Evolutionary conservation across 2,888 invertebrate genomes (phyloP), one percentile per base, ranked within the genome.

Genomic region (Athrips mouffetella): DNA sequence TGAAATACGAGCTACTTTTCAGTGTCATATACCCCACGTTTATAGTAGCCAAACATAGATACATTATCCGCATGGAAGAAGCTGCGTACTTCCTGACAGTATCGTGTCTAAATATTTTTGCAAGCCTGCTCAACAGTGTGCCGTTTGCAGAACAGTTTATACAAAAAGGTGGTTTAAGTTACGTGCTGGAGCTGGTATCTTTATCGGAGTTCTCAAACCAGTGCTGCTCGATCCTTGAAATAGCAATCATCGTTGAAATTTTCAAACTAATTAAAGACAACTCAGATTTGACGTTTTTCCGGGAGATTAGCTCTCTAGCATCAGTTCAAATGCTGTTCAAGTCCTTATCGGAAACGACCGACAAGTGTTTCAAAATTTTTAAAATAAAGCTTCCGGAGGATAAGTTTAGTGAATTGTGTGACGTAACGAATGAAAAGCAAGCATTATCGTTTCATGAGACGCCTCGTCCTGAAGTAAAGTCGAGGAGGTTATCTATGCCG

Each of bases 21-120:
- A 83, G 87, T 45, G 91, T 92, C 0, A 90, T 92, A 45, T 91
- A 91, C 61, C 91, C 92, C 0, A 90, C 89, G 0, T 91, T 92
- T 57, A 75, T 91, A 8, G 89, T 85, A 5, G 86, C 90, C 0
- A 90, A 90, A 57, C 80, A 80, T 41, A 67, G 80, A 48, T 91
- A 89, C 57, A 79, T 84, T 13, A 83, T 83, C 35, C 71, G 79
- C 2, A 71, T 79, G 49, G 82, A 81, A 13, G 87, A 89, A n/a
- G 70, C 83, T 0, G 84, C 90, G 0, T 90, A 90, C 52, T 91
- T 91, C 58, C 71, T 91, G 1, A 85, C 91, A 1, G 86, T 89
- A 2, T 90, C 92, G 0, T 91, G 91, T 48, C 65, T 92, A 0
- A 91, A 91, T 13, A 85, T 91, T 2, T 91, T 92, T 54, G 87